A percentile compares a stretch with the other conserved stretches of the same genome.
phyloP scores from a whole-genome alignment of 2,888 invertebrate genomes.

The Catotricha subobsoleta region DNA sequence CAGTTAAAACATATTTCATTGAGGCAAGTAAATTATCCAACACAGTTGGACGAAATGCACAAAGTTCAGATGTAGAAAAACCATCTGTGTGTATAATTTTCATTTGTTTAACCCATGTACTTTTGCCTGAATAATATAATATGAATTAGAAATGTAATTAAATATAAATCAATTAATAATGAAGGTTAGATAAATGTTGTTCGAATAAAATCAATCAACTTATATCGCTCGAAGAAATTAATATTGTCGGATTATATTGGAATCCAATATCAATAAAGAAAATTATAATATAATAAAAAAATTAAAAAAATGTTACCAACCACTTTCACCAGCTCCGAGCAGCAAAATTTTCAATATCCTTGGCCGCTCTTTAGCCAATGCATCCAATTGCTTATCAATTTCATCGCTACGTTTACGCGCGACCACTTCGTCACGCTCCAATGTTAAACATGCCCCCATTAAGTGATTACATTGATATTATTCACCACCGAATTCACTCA shows the following conservation, averaged over 20 bases:
- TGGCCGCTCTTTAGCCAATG: conserved; percentile 37
- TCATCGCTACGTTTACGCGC: conserved; percentile 40
- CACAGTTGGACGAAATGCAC: conserved; percentile 43
- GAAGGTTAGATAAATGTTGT: not conserved
- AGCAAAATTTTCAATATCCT: conserved; percentile 44
- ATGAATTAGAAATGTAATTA: not conserved
- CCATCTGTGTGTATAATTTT: conserved; percentile 50
- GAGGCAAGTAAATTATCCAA: conserved; percentile 44
- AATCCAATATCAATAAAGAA: not conserved
- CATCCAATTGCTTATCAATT: conserved; percentile 39
- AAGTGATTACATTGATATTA: conserved; percentile 5
- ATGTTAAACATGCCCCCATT: conserved; percentile 45
- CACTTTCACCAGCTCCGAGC: conserved; percentile 44
- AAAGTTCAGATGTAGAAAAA: conserved; percentile 39
- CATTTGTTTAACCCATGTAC: conserved; percentile 50
- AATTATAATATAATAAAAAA: not conserved
- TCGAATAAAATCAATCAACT: not conserved
- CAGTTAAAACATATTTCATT: conserved; percentile 47
- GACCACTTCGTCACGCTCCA: conserved; percentile 40
- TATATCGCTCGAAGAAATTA: not conserved
- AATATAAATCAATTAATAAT: not conserved
- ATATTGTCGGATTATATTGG: not conserved
- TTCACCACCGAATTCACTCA: too few relatives aligned
- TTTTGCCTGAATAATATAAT: conserved; percentile 32
- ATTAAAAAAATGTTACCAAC: conserved; percentile 10